phyloP scores from a whole-genome alignment of 2,888 invertebrate species.

The Linyphia triangularis region DNA sequence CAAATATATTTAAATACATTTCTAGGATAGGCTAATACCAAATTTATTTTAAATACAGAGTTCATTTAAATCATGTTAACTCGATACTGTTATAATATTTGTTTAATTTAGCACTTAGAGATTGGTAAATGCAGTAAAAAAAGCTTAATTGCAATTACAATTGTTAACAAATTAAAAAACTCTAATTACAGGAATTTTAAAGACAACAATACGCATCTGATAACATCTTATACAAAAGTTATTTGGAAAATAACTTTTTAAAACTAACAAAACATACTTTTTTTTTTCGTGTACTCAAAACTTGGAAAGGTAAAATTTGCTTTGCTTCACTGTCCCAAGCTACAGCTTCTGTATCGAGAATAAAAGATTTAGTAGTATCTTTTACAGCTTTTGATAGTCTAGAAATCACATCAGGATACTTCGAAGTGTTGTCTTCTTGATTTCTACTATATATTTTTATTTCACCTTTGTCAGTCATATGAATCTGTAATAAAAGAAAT shows the following conservation, averaged over 20 bases:
- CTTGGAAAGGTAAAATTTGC: conserved; percentile 96
- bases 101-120: no score
- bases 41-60: no score
- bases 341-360: conserved; percentile 97
- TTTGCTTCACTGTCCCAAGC: conserved; percentile 94
- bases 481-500: conserved; percentile 82
- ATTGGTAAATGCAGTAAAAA: no score
- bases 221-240: not conserved
- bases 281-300: conserved; percentile 95
- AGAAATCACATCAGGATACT: conserved; percentile 96
- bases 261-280: conserved; percentile 84
- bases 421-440: conserved; percentile 95
- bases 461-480: conserved; percentile 84
- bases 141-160: no score
- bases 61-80: no score
- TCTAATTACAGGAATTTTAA: not conserved
- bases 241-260: not conserved
- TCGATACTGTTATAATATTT: no score
- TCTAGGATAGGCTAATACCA: no score
- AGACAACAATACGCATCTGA: not conserved
- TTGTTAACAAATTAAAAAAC: not conserved
- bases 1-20: no score
- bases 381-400: conserved; percentile 82
- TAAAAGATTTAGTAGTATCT: conserved; percentile 86
- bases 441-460: conserved; percentile 95